A percentile compares a stretch with the other conserved stretches of the same genome.
These are phyloP conservation scores for Hirtodrosophila duncani DNA, from an alignment of 2,888 invertebrate species.

Conservation along the genomic window DNA sequence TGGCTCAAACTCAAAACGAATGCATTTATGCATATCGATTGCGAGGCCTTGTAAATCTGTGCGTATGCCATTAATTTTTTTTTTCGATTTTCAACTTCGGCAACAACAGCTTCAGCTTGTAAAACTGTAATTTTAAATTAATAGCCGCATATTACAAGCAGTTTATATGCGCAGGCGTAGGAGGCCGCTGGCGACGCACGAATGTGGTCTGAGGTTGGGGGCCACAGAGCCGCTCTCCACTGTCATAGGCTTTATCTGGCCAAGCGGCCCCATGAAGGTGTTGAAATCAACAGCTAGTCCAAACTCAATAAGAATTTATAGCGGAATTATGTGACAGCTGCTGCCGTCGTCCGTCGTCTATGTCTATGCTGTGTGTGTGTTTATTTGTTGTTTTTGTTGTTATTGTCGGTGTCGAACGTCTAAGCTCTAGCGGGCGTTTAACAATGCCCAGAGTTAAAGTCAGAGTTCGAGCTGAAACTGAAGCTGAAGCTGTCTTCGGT, in stretches of 20 bases:
- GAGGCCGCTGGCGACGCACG: conserved; percentile 35
- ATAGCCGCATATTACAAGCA: conserved; percentile 71
- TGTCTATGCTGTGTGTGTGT: not conserved
- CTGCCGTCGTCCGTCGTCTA: conserved; percentile 45
- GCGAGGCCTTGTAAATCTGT: conserved; percentile 67
- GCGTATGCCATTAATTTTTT: conserved; percentile 67
- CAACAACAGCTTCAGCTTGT: conserved; percentile 36
- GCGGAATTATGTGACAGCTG: conserved; percentile 73
- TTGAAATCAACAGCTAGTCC: conserved; percentile 73
- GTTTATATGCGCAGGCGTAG: conserved; percentile 71
- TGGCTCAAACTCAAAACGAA: conserved; percentile 11
- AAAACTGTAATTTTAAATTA: conserved; percentile 73
- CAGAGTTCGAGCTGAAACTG: conserved; percentile 29
- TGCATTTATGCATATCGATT: conserved; percentile 69
- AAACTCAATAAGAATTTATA: conserved; percentile 71
- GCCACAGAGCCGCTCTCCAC: not conserved
- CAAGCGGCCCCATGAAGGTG: conserved; percentile 58
- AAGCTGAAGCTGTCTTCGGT: conserved; percentile 16
- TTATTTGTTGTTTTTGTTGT: conserved; percentile 19
- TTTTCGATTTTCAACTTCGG: conserved; percentile 11
- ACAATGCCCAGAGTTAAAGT: conserved; percentile 38
- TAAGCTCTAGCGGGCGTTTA: conserved; percentile 39
- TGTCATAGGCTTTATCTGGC: conserved; percentile 39
- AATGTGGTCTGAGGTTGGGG: conserved; percentile 13
- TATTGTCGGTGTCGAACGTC: conserved; percentile 26